Evolutionary conservation across 2,797 vertebrate genomes (phyloP).

Genomic region (Myotis planiceps): DNA sequence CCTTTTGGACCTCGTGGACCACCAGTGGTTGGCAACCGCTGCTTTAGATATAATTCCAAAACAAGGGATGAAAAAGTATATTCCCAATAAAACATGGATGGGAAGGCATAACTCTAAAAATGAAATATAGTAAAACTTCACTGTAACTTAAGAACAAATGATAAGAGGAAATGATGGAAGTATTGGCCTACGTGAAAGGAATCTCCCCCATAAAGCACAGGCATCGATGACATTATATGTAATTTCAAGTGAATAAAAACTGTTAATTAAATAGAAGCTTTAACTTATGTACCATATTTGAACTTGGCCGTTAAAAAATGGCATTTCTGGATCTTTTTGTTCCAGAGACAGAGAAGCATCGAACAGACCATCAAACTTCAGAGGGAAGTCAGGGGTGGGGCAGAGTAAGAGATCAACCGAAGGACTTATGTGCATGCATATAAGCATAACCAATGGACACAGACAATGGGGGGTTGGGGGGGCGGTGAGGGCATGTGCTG

Average conservation of each 20-base stretch:
- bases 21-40: no score
- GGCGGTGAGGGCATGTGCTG: no score
- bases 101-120: neutral
- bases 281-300: neutral
- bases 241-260: conserved; percentile 37
- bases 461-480: no score
- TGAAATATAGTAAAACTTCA: neutral
- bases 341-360: no score
- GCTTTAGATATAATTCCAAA: conserved; percentile 4
- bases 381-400: no score
- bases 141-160: conserved; percentile 21
- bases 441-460: no score
- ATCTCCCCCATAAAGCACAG: neutral
- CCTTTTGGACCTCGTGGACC: no score
- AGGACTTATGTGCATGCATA: no score
- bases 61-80: neutral
- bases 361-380: no score
- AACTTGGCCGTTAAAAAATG: neutral
- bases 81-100: neutral
- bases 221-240: neutral
- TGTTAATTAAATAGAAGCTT: conserved; percentile 25
- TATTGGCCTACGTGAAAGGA: neutral
- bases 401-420: no score
- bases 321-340: no score
- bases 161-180: neutral